Conservation (phyloP, 2,113 vertebrate species). For the Callospermophilus lateralis region DNA sequence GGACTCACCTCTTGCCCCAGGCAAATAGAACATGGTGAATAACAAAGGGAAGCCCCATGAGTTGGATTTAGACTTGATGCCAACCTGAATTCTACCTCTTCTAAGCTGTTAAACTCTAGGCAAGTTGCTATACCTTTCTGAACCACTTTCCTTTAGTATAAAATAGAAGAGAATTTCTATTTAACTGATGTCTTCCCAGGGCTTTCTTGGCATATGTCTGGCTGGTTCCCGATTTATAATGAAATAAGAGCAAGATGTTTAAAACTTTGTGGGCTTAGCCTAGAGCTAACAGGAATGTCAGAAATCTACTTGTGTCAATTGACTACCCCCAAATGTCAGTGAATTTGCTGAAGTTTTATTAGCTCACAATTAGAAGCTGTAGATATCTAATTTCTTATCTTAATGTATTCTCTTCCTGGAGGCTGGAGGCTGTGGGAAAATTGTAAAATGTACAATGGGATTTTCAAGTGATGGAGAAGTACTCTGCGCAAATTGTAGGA, state of each 20-base stretch:
- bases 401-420: constrained; percentile 36
- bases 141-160: constrained; percentile 23
- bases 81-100: not conserved
- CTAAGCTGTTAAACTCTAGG: constrained; percentile 29
- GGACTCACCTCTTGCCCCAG: not conserved
- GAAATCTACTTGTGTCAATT: not conserved
- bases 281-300: constrained; percentile 40
- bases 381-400: constrained; percentile 46
- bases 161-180: not conserved
- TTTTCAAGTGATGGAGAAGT: not conserved
- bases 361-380: constrained; percentile 36
- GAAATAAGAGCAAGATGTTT: constrained; percentile 38
- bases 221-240: constrained; percentile 2
- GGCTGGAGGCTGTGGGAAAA: not conserved
- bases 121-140: constrained; percentile 45
- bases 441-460: not conserved
- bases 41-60: not conserved
- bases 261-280: constrained; percentile 40
- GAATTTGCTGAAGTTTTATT: constrained; percentile 44
- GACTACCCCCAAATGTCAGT: constrained; percentile 41
- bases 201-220: constrained; percentile 1
- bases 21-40: not conserved
- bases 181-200: not conserved
- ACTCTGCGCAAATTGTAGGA: not conserved
- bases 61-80: not conserved